Evolutionary conservation across 2,113 vertebrate species (phyloP), one percentile per base, ranked within the genome.

Genomic region (Columbina picui): DNA sequence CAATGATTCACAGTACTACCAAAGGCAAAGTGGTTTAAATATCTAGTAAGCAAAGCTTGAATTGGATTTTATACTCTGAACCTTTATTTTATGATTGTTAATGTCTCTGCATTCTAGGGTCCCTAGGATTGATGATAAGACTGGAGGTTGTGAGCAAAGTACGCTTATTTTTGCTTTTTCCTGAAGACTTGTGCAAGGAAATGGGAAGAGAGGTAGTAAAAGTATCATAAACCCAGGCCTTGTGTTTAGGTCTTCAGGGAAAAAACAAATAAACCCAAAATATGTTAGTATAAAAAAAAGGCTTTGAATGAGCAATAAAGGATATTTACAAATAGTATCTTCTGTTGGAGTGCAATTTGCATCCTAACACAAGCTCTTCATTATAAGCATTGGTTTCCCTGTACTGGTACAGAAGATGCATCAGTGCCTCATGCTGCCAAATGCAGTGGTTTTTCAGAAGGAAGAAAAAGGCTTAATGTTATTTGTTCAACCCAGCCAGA

Each of bases 401-500:
- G 26, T 47, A 60, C 50, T 94, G 93, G 49, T 92, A 63, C 80
- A 57, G 79, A 80, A 93, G 68, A 73, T 5, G 3, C 63, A 87
- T 74, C 49, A 71, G 43, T 90, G 34, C 36, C 55, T 94, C 34
- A 41, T 27, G 59, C 81, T 89, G 91, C 91, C 93, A 89, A 88
- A 45, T 26, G 61, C 80, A 93, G 94, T 86, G 94, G 90, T 91
- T 93, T 96, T 91, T 94, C 93, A 95, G 93, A 95, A 77, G 85
- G 94, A 87, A 94, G 82, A 88, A 94, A 85, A 94, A 93, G 69
- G 52, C 80, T 94, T 97, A 92, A 90, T 93, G 84, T 26, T 95
- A 85, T 98, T 96, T 96, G 85, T 96, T 97, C 88, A 88, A 73
- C 70, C 91, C 77, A 95, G 95, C 91, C 93, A 93, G 91, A 92